Evolutionary conservation across 1,140 invertebrate species (phyloP), one percentile per base, ranked within the genome.

Genomic region (Solen grandis): DNA sequence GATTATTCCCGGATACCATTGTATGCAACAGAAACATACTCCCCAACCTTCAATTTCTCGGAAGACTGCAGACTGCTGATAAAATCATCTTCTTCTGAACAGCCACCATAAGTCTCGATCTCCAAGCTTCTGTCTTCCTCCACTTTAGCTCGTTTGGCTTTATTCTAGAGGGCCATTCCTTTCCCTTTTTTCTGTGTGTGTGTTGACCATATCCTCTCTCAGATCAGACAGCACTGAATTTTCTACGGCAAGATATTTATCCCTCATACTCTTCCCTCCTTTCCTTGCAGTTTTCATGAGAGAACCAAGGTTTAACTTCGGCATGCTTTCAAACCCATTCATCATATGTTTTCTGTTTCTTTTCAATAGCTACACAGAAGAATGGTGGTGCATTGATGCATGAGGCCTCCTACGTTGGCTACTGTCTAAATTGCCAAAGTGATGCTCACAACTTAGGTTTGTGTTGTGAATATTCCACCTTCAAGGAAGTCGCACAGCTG

Each of bases 361-460:
- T 29, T 73, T 60, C 5, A 73, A 22, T 5, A 59, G 69, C 35
- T 73, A 35, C 3, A 59, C 38, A 0, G 69, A 59, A 2, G 69
- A 2, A 25, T 73, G 69, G 54, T 73, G 54, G 1, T 60, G 69
- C 5, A 59, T 13, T 14, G 5, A 27, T 25, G 69, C 33, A 38
- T 46, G 10, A 3, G 69, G 69, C 10, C 69, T 27, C 36, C 31
- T 57, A 2, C 36, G 54, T 31, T 73, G 54, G 22, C 55, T 62
- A 29, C 72, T 74, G 31, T 62, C 72, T 10, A 74, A 29, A 33
- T 74, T 57, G 25, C 69, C 69, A 60, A 73, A 74, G 38, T 74
- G 72, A 31, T 73, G 54, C 22, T 73, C 69, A 60, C 54, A 73
- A 1, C 22, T 31, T 27, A 60, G 55, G 25, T 73, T 60, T 10